phyloP scores from a whole-genome alignment of 2,888 invertebrate species.

The Myopa testacea region DNA sequence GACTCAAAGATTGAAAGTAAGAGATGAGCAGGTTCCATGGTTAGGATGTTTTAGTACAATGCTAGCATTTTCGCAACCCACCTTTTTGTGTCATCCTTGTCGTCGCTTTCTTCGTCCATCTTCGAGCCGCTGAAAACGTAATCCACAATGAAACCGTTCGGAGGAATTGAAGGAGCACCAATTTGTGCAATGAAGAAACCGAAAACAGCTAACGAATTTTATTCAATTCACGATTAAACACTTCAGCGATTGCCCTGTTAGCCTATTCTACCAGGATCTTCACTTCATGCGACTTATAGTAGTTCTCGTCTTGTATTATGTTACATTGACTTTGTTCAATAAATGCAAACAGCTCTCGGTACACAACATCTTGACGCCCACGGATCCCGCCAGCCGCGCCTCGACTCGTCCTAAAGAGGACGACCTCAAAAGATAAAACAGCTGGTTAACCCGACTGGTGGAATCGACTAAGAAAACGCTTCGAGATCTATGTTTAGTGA shows the following conservation, averaged over 20 bases:
- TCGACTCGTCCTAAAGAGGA: neutral
- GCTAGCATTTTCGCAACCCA: constrained; percentile 63
- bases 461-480: neutral
- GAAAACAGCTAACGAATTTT: neutral
- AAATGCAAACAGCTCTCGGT: constrained; percentile 49
- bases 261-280: too few species aligned
- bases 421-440: too few species aligned
- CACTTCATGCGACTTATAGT: too few species aligned
- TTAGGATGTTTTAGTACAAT: neutral
- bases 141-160: constrained; percentile 50
- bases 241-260: too few species aligned
- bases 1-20: too few species aligned
- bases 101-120: constrained; percentile 87
- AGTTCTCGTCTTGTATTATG: constrained; percentile 45
- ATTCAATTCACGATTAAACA: neutral
- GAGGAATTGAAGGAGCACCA: neutral
- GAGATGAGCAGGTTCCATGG: too few species aligned
- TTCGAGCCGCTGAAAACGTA: constrained; percentile 54
- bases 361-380: constrained; percentile 26
- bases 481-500: neutral
- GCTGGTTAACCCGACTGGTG: too few species aligned
- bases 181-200: neutral
- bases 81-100: constrained; percentile 88
- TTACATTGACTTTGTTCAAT: constrained; percentile 56
- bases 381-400: neutral